A percentile compares a stretch with the other conserved stretches of the same genome.
Conservation (phyloP, 2,113 vertebrate species). For the Irena cyanogastra region DNA sequence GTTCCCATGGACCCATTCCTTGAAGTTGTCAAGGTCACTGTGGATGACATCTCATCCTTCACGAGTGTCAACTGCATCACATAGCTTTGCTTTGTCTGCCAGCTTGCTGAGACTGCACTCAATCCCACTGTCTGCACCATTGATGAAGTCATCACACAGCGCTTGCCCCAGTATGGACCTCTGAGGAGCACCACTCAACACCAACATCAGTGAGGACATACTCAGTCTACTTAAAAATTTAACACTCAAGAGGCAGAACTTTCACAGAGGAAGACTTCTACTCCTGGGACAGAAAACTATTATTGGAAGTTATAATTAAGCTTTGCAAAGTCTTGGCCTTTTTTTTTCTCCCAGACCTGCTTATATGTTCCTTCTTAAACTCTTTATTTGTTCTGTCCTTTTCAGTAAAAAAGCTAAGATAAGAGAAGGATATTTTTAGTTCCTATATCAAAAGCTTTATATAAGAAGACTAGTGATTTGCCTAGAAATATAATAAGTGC, state of each 20-base stretch:
- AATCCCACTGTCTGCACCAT: neutral
- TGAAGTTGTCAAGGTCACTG: neutral
- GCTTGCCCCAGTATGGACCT: too few species aligned
- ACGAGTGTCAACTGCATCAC: neutral
- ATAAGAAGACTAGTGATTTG: neutral
- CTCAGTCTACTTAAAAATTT: neutral
- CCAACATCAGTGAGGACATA: fast-evolving
- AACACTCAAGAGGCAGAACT: neutral
- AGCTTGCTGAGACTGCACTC: neutral
- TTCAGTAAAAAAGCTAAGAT: neutral
- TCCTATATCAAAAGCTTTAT: neutral
- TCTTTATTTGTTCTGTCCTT: neutral
- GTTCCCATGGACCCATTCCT: neutral
- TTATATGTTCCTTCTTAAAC: neutral
- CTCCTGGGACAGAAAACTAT: neutral
- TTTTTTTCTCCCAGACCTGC: neutral
- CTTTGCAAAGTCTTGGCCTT: neutral
- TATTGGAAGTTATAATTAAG: neutral
- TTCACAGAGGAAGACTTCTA: neutral
- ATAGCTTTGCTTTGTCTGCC: neutral
- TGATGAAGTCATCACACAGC: neutral
- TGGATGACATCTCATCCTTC: neutral
- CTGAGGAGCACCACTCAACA: neutral
- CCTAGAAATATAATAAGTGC: neutral
- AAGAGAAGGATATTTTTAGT: neutral